Conservation (phyloP, 2,113 vertebrate species). For the Tragelaphus strepsiceros region DNA sequence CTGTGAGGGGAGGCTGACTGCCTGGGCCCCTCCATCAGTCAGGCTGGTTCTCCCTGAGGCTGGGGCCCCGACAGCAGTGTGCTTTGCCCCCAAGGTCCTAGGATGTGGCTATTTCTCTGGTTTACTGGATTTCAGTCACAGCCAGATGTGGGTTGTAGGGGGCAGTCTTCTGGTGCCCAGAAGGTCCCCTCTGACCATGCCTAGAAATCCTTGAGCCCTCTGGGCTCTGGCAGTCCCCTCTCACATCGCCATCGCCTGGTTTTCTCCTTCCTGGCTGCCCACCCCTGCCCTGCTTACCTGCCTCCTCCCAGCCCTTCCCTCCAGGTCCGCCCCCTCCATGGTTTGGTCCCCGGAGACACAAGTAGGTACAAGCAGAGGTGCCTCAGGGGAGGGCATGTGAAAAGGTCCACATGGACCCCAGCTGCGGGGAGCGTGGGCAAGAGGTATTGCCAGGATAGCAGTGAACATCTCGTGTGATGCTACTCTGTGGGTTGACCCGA, state of each 20-base stretch:
- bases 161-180: neutral
- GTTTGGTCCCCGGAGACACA: neutral
- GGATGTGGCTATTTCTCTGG: too few relatives aligned
- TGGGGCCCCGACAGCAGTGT: neutral
- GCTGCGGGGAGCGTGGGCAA: accelerated
- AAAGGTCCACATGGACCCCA: neutral
- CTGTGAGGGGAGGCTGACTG: neutral
- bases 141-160: accelerated
- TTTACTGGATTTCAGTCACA: neutral
- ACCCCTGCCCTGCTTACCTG: neutral
- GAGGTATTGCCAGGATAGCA: neutral
- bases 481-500: neutral
- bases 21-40: neutral
- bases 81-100: neutral
- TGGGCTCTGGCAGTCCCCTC: neutral
- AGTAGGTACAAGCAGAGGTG: neutral
- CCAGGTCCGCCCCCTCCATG: accelerated
- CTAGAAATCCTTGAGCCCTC: neutral
- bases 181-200: neutral
- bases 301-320: neutral
- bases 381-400: neutral
- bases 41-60: accelerated
- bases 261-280: too few relatives aligned
- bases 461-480: accelerated
- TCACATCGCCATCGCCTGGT: accelerated